A percentile compares a stretch with the other conserved stretches of the same genome.
These are phyloP conservation scores for Graphium colonna DNA, from an alignment of 2,888 invertebrate species.

Conservation along the genomic window DNA sequence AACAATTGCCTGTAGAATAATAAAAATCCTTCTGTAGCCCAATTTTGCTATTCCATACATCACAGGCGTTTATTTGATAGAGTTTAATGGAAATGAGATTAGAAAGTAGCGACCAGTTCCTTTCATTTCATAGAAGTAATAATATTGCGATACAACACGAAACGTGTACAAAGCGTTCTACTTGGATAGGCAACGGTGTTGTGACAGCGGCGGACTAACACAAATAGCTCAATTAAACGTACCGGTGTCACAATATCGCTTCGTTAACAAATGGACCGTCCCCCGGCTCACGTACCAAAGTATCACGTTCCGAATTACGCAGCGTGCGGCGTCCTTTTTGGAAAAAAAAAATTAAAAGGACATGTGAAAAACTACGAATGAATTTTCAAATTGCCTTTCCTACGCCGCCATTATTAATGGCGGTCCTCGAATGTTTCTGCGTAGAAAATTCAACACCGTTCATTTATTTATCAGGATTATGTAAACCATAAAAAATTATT, in stretches of 20 bases:
- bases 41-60: too few relatives aligned
- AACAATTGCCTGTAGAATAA: too few relatives aligned
- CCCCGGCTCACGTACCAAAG: constrained; percentile 13
- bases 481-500: too few relatives aligned
- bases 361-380: background rate
- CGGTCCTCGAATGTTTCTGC: background rate
- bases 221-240: constrained; percentile 72
- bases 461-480: too few relatives aligned
- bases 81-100: too few relatives aligned
- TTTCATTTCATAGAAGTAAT: background rate
- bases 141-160: constrained; percentile 3
- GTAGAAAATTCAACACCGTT: background rate
- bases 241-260: constrained; percentile 27
- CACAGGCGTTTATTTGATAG: too few relatives aligned
- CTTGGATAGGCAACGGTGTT: constrained; percentile 46
- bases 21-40: too few relatives aligned
- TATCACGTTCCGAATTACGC: constrained; percentile 18
- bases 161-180: constrained; percentile 11
- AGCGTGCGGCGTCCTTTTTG: constrained; percentile 2
- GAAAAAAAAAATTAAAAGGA: background rate
- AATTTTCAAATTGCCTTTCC: background rate
- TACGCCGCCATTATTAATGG: background rate
- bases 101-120: background rate
- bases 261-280: constrained; percentile 16
- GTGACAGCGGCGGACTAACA: constrained; percentile 54